Evolutionary conservation across 2,797 vertebrate genomes (phyloP), one percentile per base, ranked within the genome.

Genomic region (Apodemus agrarius): DNA sequence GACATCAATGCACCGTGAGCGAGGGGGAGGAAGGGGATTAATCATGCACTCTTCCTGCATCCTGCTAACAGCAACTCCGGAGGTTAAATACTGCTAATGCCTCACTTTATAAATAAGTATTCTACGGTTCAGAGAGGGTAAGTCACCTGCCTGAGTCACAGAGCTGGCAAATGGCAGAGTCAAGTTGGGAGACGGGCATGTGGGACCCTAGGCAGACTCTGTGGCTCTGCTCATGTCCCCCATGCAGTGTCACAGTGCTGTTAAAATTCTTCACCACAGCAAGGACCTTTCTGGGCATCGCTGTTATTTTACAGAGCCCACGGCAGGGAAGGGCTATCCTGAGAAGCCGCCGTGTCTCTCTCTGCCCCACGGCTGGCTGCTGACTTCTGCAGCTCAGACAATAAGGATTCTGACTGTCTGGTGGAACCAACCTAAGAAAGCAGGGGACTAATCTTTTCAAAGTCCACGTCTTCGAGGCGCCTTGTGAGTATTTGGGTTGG

Each of bases 401-500:
- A 98, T 98, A 98, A 98, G 98, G 98, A 98, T 99, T 98, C 98
- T 98, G 98, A 97, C 98, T 96, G 98, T 99, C 99, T 99, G 99
- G 99, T 98, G 98, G 98, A 98, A 98, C 97, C 99, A 99, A 99
- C 99, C 99, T 99, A 96, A 98, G 97, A 98, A 98, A 98, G 98
- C 98, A 98, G 98, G 98, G 99, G 98, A 99, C 98, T 98, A 98
- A 99, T 99, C 99, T 98, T 78, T 98, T 98, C 98, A 98, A 99
- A 99, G 99, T 99, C 98, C 98, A 99, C 98, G 98, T 99, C 98
- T 99, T 98, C 92, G 95, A 99, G 98, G 98, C 98, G 98, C 98
- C 98, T 98, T 98, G 98, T 98, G 98, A 98, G 98, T 99, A 97
- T 99, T 99, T 99, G 98, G 96, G 97, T 99, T 99, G 99, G 99